Base-by-base conservation (phyloP, 2,888 invertebrate genomes). In the Lycocerus yunnanus region DNA sequence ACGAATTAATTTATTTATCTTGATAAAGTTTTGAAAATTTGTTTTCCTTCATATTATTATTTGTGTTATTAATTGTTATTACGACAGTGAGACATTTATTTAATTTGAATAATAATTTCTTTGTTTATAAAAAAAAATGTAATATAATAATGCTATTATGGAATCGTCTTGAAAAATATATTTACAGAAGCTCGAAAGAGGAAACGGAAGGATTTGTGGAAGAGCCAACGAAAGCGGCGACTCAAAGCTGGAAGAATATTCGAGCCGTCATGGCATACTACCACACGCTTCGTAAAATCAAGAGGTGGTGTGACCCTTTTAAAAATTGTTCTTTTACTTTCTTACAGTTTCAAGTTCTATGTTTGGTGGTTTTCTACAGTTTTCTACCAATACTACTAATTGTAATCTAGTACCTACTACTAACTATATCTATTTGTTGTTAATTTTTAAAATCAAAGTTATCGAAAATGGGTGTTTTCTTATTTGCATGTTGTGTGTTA, bases 221-320 rank as follows among this genome's bases (percentile, higher is more conserved):
- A 76, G 82, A 81, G 68, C 77, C 82, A 24, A 71, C 81, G 80
- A 83, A 83, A 78, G 81, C 80, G 78, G 86, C 86, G 15, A 85
- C 86, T 86, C 94, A 94, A 89, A 94, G 93, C 87, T 95, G 95
- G 95, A 92, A 93, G 88, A 95, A 94, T 89, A 92, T 95, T 84
- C 92, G 94, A 86, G 95, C 95, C 84, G 95, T 95, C 86, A 94
- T 95, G 94, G 94, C 95, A 85, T 94, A 95, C 90, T 95, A 95
- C 91, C 93, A 94, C 89, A 93, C 95, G 83, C 92, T 95, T 87
- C 92, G 95, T 90, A 94, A 94, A 90, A 95, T 95, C 89, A 95
- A 95, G 93, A 95, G 95, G 95, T 94, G 83, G 80, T 79, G 78
- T 73, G 59, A 61, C 13, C 59, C 20, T 76, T 76, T 73, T 71